These are phyloP conservation scores for Thymelicus sylvestris DNA, from an alignment of 2,888 invertebrate species.

Conservation along the genomic window DNA sequence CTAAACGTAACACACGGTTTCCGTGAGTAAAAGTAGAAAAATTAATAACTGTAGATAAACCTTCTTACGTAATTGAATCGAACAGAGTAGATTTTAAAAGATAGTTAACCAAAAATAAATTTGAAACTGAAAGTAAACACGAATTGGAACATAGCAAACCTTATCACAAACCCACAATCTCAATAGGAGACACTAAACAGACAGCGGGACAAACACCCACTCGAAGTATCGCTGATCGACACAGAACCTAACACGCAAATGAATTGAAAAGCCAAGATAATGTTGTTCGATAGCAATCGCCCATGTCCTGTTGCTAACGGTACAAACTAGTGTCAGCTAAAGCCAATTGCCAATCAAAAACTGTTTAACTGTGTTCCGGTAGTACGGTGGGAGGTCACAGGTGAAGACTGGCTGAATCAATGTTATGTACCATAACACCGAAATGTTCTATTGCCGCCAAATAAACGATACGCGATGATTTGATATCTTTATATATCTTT, in stretches of 20 bases:
- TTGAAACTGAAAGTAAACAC: constrained; percentile 9
- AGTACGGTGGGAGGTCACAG: constrained; percentile 44
- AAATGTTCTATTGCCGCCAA: constrained; percentile 8
- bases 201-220: constrained; percentile 30
- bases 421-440: constrained; percentile 29
- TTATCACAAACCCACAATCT: constrained; percentile 21
- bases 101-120: constrained; percentile 16
- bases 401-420: constrained; percentile 41
- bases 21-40: constrained; percentile 24
- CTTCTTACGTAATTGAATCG: constrained; percentile 1
- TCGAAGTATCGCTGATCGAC: constrained; percentile 34
- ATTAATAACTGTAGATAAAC: constrained; percentile 10
- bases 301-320: constrained; percentile 37
- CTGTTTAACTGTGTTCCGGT: constrained; percentile 46
- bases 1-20: constrained; percentile 26
- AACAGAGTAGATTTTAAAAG: not conserved
- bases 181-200: constrained; percentile 20
- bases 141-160: constrained; percentile 22
- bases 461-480: constrained; percentile 11
- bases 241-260: constrained; percentile 36
- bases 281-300: constrained; percentile 37
- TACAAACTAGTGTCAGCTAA: constrained; percentile 44
- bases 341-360: constrained; percentile 47
- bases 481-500: not conserved
- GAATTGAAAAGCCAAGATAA: constrained; percentile 38